A percentile compares a stretch with the other conserved stretches of the same genome.
Conservation (phyloP, 2,113 vertebrate genomes). For the Gymnogyps californianus region DNA sequence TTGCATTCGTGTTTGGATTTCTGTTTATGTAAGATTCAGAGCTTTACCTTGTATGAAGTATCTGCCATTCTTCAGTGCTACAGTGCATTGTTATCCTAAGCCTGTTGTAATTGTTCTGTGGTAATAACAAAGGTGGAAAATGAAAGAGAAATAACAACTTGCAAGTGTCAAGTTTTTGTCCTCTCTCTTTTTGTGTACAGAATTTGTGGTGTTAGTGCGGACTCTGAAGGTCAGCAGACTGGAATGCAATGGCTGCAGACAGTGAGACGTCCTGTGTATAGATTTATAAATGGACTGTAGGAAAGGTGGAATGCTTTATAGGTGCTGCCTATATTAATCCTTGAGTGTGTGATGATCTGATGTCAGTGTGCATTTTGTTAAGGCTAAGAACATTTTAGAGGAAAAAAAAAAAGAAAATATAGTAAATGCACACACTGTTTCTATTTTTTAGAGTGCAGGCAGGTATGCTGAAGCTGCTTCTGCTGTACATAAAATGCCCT, state of each 20-base stretch:
- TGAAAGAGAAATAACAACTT: not conserved
- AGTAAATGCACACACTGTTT: not conserved
- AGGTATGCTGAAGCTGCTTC: not conserved
- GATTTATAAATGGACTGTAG: conserved; percentile 58
- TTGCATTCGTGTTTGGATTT: not conserved
- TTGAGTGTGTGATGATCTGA: not conserved
- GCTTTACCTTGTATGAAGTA: not conserved
- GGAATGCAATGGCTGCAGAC: not conserved
- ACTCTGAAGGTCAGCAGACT: not conserved
- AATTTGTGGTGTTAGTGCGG: not conserved
- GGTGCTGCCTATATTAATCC: not conserved
- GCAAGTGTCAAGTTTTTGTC: not conserved
- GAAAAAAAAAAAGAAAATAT: not conserved
- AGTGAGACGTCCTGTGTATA: conserved; percentile 15
- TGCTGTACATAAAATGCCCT: not conserved
- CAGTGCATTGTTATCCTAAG: fast-evolving
- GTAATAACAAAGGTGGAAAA: not conserved
- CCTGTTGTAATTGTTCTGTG: not conserved
- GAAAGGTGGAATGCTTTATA: conserved; percentile 12
- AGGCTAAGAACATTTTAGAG: not conserved
- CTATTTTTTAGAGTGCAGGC: not conserved
- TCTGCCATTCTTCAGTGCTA: not conserved
- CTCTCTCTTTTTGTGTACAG: not conserved
- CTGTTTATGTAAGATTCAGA: not conserved
- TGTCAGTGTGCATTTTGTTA: not conserved